Evolutionary conservation across 1,140 invertebrate genomes (phyloP), one percentile per base, ranked within the genome.

Genomic region (Drosophila willistoni): DNA sequence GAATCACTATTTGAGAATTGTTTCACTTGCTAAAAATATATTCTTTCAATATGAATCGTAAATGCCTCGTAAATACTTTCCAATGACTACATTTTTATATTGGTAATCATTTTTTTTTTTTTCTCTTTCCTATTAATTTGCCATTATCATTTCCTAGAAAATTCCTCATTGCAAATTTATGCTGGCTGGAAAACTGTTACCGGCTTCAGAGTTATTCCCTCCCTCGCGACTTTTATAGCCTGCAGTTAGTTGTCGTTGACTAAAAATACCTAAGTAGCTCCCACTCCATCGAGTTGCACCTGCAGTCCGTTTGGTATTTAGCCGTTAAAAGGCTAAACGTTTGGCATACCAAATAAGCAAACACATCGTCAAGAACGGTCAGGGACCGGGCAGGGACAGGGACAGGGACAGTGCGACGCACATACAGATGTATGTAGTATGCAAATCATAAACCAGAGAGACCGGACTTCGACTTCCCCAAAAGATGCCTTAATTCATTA

Each of bases 251-350:
- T 66, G 68, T 62, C 77, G 68, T 70, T 66, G 68, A 59, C 77
- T 84, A 81, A 73, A 89, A 89, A 75, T 81, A 89, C 55, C 17
- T 10, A 42, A 14, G 25, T 13, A 9, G 5, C 65, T 56, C 13
- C 66, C 7, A 17, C 44, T 51, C 29, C 29, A 29, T 7, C 29
- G 6, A 29, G 29, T 29, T 51, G 44, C 44, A 51, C 44, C 44
- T 51, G 44, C 44, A 51, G 2, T 22, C 17, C 6, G 44, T 22
- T 29, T 12, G 44, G 70, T 70, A 73, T 36, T 79, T 76, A 77
- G 82, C 78, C 82, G 79, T 86, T 86, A 79, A 86, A 86, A 86
- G 83, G 73, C 79, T 80, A 80, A 89, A 64, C 84, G 77, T 64
- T 74, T 66, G 79, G 84, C 84, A 89, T 89, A 89, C 85, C 74